phyloP scores from a whole-genome alignment of 2,888 invertebrate species.

The Harpagoxenus sublaevis region DNA sequence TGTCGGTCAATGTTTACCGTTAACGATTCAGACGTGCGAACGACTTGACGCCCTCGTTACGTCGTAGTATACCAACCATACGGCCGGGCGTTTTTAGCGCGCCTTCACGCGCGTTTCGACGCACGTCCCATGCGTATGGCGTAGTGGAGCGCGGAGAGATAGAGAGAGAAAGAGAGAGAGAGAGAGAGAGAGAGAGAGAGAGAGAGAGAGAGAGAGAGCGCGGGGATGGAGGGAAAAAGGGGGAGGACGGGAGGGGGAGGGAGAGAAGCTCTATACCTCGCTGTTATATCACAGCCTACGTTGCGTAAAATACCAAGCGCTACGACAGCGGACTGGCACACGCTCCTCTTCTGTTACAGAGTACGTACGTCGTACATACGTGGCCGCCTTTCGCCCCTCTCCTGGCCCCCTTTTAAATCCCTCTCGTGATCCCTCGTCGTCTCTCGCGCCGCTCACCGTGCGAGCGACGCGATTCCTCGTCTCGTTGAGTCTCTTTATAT shows the following conservation, averaged over 20 bases:
- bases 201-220: too few relatives aligned
- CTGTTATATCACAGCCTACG: slow-evolving; percentile 78
- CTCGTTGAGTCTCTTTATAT: slow-evolving; percentile 38
- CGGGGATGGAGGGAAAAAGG: background rate
- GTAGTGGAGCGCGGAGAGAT: background rate
- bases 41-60: slow-evolving; percentile 35
- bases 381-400: slow-evolving; percentile 79
- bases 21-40: slow-evolving; percentile 42
- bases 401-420: slow-evolving; percentile 68
- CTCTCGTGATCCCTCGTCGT: slow-evolving; percentile 43
- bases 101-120: slow-evolving; percentile 39
- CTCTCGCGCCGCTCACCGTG: slow-evolving; percentile 49
- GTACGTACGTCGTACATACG: slow-evolving; percentile 76
- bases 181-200: too few relatives aligned
- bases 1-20: slow-evolving; percentile 37
- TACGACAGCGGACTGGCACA: slow-evolving; percentile 63
- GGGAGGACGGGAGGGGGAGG: background rate
- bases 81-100: slow-evolving; percentile 42
- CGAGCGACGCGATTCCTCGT: slow-evolving; percentile 42
- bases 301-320: slow-evolving; percentile 78
- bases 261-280: slow-evolving; percentile 45
- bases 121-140: slow-evolving; percentile 19
- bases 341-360: slow-evolving; percentile 66
- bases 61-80: background rate
- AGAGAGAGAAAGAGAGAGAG: too few relatives aligned